Conservation (phyloP, 2,113 vertebrate genomes). For the Stigmatopora argus region DNA sequence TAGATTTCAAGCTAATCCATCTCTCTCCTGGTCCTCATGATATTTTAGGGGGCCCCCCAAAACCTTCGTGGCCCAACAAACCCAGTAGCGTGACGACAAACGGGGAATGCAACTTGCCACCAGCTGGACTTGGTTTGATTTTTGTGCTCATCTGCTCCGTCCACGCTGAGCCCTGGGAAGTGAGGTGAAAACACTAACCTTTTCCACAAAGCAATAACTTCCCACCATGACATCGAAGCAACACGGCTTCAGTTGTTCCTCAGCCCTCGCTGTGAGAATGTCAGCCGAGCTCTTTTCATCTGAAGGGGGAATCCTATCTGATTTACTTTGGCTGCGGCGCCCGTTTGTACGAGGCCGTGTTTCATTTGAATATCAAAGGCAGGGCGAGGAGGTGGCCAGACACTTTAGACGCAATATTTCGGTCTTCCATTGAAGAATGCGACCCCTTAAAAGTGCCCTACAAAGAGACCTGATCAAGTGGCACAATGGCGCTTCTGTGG, state of each 20-base stretch:
- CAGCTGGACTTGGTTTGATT: slow-evolving; percentile 34
- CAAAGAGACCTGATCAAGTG: slow-evolving; percentile 48
- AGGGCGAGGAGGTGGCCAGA: slow-evolving; percentile 59
- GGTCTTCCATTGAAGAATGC: slow-evolving; percentile 56
- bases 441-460: slow-evolving; percentile 58
- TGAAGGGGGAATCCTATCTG: slow-evolving; percentile 58
- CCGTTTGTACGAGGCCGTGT: slow-evolving; percentile 62
- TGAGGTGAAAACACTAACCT: slow-evolving; percentile 61
- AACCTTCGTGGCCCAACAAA: slow-evolving; percentile 55
- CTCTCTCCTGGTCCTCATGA: too few species aligned
- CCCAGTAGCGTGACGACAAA: slow-evolving; percentile 46
- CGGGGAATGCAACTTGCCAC: slow-evolving; percentile 27
- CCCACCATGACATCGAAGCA: slow-evolving; percentile 65
- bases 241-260: slow-evolving; percentile 62
- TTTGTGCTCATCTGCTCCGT: slow-evolving; percentile 35
- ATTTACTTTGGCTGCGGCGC: slow-evolving; percentile 56
- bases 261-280: slow-evolving; percentile 60
- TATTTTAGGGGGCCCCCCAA: slow-evolving; percentile 21
- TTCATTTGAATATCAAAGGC: slow-evolving; percentile 74
- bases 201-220: slow-evolving; percentile 64
- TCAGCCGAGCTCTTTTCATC: slow-evolving; percentile 66
- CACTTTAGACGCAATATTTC: slow-evolving; percentile 63
- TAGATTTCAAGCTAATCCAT: too few species aligned
- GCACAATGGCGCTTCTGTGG: slow-evolving; percentile 60
- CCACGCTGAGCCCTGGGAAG: slow-evolving; percentile 54